Conservation (phyloP, 2,797 vertebrate species). For the Champsocephalus gunnari region DNA sequence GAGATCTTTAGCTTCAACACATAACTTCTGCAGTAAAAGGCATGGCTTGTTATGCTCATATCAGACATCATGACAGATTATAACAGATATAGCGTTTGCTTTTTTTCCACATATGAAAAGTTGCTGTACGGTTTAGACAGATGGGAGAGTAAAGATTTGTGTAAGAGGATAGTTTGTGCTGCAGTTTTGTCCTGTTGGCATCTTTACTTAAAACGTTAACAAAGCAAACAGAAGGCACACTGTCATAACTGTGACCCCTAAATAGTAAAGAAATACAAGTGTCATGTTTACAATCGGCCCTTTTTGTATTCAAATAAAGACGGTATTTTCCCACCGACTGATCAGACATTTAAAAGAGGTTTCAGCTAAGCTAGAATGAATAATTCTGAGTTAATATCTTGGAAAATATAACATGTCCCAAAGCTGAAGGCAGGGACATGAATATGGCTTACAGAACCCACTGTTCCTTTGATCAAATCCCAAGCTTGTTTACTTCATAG, state of each 20-base stretch:
- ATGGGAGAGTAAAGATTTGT: too few relatives aligned
- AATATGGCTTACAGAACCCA: slow-evolving; percentile 34
- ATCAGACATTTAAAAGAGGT: slow-evolving; percentile 5
- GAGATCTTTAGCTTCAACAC: not conserved
- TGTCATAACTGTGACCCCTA: too few relatives aligned
- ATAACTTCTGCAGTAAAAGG: not conserved
- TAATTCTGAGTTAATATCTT: slow-evolving; percentile 24
- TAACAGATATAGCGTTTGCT: not conserved
- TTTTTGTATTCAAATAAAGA: slow-evolving; percentile 19
- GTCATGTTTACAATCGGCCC: slow-evolving; percentile 5
- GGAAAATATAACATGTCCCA: slow-evolving; percentile 24
- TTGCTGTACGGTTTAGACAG: not conserved
- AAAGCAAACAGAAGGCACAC: too few relatives aligned
- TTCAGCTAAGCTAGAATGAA: slow-evolving; percentile 13
- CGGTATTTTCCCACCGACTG: not conserved
- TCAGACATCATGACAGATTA: not conserved
- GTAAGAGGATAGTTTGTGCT: too few relatives aligned
- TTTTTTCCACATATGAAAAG: not conserved
- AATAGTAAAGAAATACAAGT: slow-evolving; percentile 4
- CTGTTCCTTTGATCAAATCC: slow-evolving; percentile 52
- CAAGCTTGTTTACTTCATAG: slow-evolving; percentile 29
- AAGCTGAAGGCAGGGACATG: slow-evolving; percentile 33
- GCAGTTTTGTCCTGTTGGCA: too few relatives aligned
- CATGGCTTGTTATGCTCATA: not conserved
- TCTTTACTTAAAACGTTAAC: too few relatives aligned